phyloP scores from a whole-genome alignment of 35 echinoderm and acorn worm genomes.

The Strongylocentrotus purpuratus region DNA sequence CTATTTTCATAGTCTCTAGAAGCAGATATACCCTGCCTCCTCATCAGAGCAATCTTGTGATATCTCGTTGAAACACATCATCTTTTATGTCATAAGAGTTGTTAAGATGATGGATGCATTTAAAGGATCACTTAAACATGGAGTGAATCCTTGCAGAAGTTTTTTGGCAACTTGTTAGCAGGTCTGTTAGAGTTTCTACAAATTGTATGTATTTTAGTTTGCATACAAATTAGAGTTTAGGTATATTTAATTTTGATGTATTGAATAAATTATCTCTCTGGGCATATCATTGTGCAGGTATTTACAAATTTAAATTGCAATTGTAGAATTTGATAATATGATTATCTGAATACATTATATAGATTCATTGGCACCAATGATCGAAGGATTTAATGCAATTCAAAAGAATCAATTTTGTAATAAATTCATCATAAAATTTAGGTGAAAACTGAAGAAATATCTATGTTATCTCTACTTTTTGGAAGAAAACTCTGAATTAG shows the following conservation, averaged over 20 bases:
- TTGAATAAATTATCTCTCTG: not conserved
- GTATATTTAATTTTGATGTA: not conserved
- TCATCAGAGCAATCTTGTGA: not conserved
- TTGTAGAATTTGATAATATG: not conserved
- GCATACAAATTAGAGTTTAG: not conserved
- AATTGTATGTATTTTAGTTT: too few species aligned
- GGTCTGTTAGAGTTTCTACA: too few species aligned
- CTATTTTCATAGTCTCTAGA: not conserved
- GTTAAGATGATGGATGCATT: not conserved
- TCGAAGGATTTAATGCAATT: not conserved
- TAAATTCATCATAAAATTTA: not conserved
- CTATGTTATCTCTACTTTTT: too few species aligned
- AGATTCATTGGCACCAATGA: not conserved
- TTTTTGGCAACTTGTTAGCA: too few species aligned
- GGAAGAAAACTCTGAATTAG: too few species aligned
- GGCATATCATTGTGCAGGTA: not conserved
- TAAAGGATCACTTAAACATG: not conserved
- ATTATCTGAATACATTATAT: not conserved
- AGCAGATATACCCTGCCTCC: not conserved
- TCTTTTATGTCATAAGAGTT: not conserved
- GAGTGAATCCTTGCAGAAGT: too few species aligned
- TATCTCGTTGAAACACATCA: not conserved
- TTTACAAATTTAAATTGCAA: not conserved
- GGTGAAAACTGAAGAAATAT: too few species aligned
- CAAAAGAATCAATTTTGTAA: too few species aligned